Evolutionary conservation across 1,140 invertebrate species (phyloP), one percentile per base, ranked within the genome.

Genomic region (Drosophila grimshawi): DNA sequence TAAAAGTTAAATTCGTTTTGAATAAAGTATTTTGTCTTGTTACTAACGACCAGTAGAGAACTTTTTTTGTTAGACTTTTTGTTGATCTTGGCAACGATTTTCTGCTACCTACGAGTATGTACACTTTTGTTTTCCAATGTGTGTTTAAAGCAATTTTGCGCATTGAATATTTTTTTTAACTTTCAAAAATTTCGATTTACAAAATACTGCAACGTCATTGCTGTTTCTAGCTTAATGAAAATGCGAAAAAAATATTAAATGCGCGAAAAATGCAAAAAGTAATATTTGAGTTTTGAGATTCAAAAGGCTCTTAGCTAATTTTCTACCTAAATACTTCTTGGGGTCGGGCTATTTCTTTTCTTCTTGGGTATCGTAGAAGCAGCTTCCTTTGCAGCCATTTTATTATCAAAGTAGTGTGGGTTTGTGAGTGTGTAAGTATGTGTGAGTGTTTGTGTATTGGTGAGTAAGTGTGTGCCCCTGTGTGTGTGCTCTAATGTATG

Each of bases 281-380:
- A 45, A 65, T 56, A 29, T 81, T 71, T 48, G 2, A 19, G 64
- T n/a, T 46, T 57, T 45, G 30, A 49, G 27, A 52, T 5, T 6
- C 52, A 53, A 48, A 35, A n/a, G 56, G 29, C 37, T 35, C 43
- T 64, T 67, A 45, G 43, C 51, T 59, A 59, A 63, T 67, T 64
- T 43, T 56, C 53, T 73, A 61, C 53, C 60, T 48, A 81, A 78
- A 62, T 67, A 69, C 52, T 51, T 29, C 43, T 64, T 59, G 6
- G 66, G 62, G 65, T 73, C 69, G 76, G 85, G 67, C 86, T 89
- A 85, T 89, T 85, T 90, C 85, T 90, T 85, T 89, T 89, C 85
- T 89, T 89, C 86, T 89, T 90, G 78, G 85, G 85, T 78, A 89
- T 89, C 85, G 85, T 90, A 89, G 85, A 89, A 89, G 85, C 85